Evolutionary conservation across 2,113 vertebrate species (phyloP).

Genomic region (Eubucco bourcierii): DNA sequence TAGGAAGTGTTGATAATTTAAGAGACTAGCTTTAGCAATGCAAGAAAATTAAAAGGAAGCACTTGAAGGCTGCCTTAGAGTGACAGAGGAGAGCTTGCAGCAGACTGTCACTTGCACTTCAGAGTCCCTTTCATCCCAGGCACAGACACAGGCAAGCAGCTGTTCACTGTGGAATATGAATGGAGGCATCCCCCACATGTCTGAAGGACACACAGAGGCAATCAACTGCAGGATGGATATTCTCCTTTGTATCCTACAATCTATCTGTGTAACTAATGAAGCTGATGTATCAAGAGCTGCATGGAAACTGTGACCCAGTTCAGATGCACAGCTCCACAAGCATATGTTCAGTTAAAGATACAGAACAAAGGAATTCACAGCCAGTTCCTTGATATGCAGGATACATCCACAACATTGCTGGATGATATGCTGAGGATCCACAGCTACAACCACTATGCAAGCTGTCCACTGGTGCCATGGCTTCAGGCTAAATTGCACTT

Average conservation of each 20-base stretch:
- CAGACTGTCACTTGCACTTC: not conserved
- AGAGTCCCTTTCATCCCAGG: not conserved
- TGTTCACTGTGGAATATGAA: not conserved
- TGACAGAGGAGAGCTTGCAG: not conserved
- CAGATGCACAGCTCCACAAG: not conserved
- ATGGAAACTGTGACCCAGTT: not conserved
- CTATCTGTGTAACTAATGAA: not conserved
- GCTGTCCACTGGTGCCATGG: not conserved
- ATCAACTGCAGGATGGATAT: not conserved
- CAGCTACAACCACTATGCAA: not conserved
- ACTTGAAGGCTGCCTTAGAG: conserved; percentile 34
- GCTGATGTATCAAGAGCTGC: not conserved
- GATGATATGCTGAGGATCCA: not conserved
- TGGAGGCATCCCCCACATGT: accelerated
- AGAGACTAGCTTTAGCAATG: not conserved
- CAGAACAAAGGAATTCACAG: not conserved
- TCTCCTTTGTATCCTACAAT: accelerated
- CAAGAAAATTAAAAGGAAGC: conserved; percentile 9
- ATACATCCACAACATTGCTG: accelerated
- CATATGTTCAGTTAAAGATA: not conserved
- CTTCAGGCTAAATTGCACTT: conserved; percentile 14
- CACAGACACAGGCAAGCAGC: not conserved
- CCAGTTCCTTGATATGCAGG: not conserved
- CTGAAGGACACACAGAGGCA: not conserved
- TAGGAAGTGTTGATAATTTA: conserved; percentile 1